Evolutionary conservation across 2,888 invertebrate species (phyloP), one percentile per base, ranked within the genome.

Genomic region (Syrista parreyssii): DNA sequence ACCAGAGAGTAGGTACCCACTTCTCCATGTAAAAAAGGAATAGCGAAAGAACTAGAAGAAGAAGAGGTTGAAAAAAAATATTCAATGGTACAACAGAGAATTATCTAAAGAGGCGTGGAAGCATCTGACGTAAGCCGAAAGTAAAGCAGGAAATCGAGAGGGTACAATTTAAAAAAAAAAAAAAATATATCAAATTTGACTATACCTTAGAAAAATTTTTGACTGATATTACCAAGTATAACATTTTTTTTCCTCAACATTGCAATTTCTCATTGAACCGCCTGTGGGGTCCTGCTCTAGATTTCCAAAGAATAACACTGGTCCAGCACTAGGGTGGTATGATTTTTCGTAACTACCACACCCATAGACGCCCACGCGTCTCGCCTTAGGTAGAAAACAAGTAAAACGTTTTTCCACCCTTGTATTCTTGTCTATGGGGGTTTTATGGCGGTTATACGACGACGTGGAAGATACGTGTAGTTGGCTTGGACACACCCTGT

Each of bases 101-200:
- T 55, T 55, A 55, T 55, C 23, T 23, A 55, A 55, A 33, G 71
- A 76, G 76, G 76, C 75, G 78, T 78, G 81, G 75, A 71, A 79
- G 68, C 81, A 84, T 80, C 81, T 86, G 84, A 86, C 83, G 85
- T 84, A 85, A 87, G 82, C 82, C 81, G 73, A n/a, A 55, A 76
- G 85, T 87, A 84, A 55, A 89, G 86, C 88, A 87, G 88, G 88
- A 89, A 89, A 88, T 88, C 84, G 84, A 85, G 84, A 84, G 79
- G 79, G 79, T 79, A 80, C 81, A 81, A 85, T 82, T 86, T 84
- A 75, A 72, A 75, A 78, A 78, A 71, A 33, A 12, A 69, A 30
- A 30, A 69, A 30, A 31, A 12, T 15, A 69, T 4, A 30, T 11
- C 11, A 15, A 71, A 30, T 31, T 71, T 33, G 31, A 33, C 12